Base-by-base conservation (phyloP, 2,113 vertebrate genomes). In the Catharus bicknelli region DNA sequence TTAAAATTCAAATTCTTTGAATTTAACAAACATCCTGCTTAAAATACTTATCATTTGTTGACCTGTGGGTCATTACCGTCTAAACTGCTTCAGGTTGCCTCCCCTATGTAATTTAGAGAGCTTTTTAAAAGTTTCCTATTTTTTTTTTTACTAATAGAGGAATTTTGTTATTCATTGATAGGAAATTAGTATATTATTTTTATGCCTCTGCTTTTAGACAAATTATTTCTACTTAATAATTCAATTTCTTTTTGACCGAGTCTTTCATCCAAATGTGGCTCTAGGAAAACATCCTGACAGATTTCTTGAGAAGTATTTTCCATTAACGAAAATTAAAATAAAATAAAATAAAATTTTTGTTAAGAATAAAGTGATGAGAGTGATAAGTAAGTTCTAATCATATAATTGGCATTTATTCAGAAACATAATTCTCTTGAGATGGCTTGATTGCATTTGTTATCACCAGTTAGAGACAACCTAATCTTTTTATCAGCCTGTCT, bases 381-480 rank as follows among this genome's bases (percentile, higher is more conserved):
- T 89, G 43, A 58, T 45, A 70, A 77, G 74, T 66, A 47, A 90
- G 38, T 91, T 92, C 74, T 78, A 84, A 86, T 87, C 68, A 55
- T 68, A 30, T 82, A 95, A 88, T 76, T 94, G 50, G 54, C 70
- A 87, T 94, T 94, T 91, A 91, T 85, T 96, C 74, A 90, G 78
- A 74, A 89, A 40, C 16, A 34, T 63, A 47, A 69, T 91, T 93
- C 50, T 78, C 92, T 62, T 90, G 75, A 90, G 67, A 76, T 30
- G 16, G 9, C 30, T 88, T 87, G 34, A 84, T 81, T 90, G 36
- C 59, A 43, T 95, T 93, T 75, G 58, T 96, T 90, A 90, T 50
- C 48, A 53, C 25, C 29, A 29, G 84, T 70, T 83, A 93, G 72
- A 74, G 76, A 29, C 9, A 10, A 34, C 38, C 72, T 81, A 20